A percentile compares a stretch with the other conserved stretches of the same genome.
Evolutionary conservation across 2,797 vertebrate genomes (phyloP).

Genomic region (Allobates femoralis): DNA sequence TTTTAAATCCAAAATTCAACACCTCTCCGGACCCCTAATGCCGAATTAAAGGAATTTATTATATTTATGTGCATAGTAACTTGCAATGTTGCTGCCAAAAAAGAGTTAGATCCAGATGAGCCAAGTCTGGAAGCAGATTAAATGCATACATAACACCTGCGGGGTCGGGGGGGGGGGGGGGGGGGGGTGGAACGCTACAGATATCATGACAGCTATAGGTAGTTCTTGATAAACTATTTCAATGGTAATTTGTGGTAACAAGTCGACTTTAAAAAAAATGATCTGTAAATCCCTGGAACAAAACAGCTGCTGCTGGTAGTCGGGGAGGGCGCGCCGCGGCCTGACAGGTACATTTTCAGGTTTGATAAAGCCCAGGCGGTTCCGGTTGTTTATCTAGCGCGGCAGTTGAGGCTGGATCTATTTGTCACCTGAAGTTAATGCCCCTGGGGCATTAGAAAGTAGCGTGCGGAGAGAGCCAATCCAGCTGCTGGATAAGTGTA

Average conservation of each 20-base stretch:
- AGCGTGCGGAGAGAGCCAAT: conserved; percentile 27
- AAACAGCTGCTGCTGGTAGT: conserved; percentile 28
- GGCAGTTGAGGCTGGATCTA: conserved; percentile 26
- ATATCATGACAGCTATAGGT: neutral
- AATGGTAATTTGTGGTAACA: conserved; percentile 41
- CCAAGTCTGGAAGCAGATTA: neutral
- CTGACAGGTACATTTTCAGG: neutral
- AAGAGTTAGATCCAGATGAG: neutral
- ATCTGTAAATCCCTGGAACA: conserved; percentile 44
- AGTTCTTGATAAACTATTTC: conserved; percentile 26
- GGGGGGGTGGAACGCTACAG: no score
- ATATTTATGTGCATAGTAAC: neutral
- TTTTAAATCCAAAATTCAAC: neutral
- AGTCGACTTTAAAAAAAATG: conserved; percentile 37
- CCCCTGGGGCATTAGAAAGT: conserved; percentile 19
- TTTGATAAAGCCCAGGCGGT: conserved; percentile 17
- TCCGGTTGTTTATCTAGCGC: conserved; percentile 41
- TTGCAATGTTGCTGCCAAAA: neutral
- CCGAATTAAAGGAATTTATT: no score
- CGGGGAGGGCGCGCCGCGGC: neutral
- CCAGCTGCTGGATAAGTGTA: conserved; percentile 43
- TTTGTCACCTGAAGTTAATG: conserved; percentile 45
- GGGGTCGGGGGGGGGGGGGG: no score
- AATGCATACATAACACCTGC: neutral
- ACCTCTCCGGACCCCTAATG: neutral